A percentile compares a stretch with the other conserved stretches of the same genome.
Evolutionary conservation across 2,113 vertebrate genomes (phyloP).

Genomic region (Tor tambroides): DNA sequence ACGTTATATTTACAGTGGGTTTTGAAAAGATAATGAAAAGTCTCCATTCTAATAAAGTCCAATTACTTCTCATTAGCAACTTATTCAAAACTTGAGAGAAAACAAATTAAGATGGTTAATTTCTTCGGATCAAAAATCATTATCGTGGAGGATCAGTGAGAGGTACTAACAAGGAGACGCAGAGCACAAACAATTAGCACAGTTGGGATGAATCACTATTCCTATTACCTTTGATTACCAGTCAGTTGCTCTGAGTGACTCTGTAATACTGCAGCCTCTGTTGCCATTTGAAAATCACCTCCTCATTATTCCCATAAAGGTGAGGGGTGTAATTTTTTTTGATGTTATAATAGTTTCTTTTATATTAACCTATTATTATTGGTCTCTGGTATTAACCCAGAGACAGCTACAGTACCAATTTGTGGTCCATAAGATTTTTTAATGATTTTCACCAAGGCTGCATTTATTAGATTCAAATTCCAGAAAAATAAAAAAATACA

Average conservation of each 20-base stretch:
- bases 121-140: constrained; percentile 18
- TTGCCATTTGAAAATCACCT: neutral
- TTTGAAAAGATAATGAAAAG: constrained; percentile 9
- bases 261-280: neutral
- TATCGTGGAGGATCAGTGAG: neutral
- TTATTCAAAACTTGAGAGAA: constrained; percentile 13
- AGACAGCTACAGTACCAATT: neutral
- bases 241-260: constrained; percentile 13
- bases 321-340: neutral
- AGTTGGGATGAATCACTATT: constrained; percentile 22
- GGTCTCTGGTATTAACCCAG: too few relatives aligned
- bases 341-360: neutral
- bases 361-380: too few relatives aligned
- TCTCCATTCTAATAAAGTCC: constrained; percentile 4
- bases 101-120: constrained; percentile 20
- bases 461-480: neutral
- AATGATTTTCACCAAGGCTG: neutral
- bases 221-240: constrained; percentile 12
- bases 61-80: neutral
- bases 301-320: neutral
- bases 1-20: neutral
- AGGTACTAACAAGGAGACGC: neutral
- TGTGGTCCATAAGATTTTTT: neutral
- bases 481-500: too few relatives aligned
- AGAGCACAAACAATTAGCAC: constrained; percentile 21